Percentiles rank a stretch among this genome's conserved stretches.
Conservation (phyloP, 2,113 vertebrate genomes). For the Procavia capensis region DNA sequence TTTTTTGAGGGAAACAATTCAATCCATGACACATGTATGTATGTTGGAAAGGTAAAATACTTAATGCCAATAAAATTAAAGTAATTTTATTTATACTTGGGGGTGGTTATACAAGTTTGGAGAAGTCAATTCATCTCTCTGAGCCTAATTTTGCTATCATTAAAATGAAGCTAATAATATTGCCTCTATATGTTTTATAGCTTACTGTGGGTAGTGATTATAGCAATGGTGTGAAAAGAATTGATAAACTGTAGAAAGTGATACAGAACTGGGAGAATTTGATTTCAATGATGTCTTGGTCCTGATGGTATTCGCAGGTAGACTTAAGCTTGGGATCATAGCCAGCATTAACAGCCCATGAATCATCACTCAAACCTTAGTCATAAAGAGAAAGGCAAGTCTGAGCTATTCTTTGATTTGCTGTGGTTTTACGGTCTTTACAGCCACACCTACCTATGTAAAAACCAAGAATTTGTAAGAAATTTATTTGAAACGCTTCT, state of each 20-base stretch:
- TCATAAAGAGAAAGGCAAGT: slow-evolving; percentile 60
- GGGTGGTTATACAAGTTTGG: neutral
- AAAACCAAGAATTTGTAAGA: slow-evolving; percentile 46
- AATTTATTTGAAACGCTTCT: slow-evolving; percentile 47
- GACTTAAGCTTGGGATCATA: neutral
- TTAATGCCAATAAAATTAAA: neutral
- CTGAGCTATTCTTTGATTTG: slow-evolving; percentile 63
- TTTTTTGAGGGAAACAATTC: no score
- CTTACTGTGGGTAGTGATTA: neutral
- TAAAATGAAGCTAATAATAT: neutral
- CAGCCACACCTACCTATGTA: slow-evolving; percentile 37
- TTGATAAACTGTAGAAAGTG: neutral
- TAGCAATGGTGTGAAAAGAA: neutral
- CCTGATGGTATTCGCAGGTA: neutral
- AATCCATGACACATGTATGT: no score
- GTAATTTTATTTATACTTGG: neutral
- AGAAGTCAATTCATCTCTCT: neutral
- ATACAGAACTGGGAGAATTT: neutral
- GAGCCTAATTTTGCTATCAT: neutral
- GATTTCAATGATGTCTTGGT: neutral
- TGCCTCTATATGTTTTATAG: neutral
- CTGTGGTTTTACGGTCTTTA: slow-evolving; percentile 53
- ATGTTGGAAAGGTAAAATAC: neutral
- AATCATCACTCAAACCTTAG: slow-evolving; percentile 60
- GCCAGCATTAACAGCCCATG: neutral